Percentiles rank a stretch among this genome's conserved stretches.
Evolutionary conservation across 2,113 vertebrate species (phyloP).

Genomic region (Sphyrna mokarran): DNA sequence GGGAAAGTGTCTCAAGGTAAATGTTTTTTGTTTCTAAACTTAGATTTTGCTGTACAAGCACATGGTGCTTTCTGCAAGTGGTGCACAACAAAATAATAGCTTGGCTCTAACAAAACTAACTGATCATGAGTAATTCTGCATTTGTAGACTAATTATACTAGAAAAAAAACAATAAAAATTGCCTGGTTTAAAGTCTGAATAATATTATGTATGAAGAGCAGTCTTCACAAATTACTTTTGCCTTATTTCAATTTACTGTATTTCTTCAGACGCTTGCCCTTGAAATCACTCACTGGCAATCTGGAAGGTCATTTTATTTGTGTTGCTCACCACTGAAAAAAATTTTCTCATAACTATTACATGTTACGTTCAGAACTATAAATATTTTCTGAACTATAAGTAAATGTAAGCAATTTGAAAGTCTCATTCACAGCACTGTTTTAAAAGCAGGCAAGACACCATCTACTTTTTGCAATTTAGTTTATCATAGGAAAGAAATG

Average conservation of each 20-base stretch:
- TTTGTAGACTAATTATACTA: not conserved
- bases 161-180: not conserved
- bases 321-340: not conserved
- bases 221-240: not conserved
- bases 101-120: not conserved
- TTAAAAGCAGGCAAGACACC: not conserved
- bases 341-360: not conserved
- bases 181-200: not conserved
- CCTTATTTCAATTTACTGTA: not conserved
- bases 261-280: not conserved
- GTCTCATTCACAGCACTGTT: not conserved
- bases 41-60: not conserved
- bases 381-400: not conserved
- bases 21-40: not conserved
- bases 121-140: not conserved
- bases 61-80: not conserved
- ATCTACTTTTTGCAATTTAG: not conserved
- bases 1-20: not conserved
- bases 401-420: not conserved
- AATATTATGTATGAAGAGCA: not conserved
- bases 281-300: not conserved
- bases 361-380: not conserved
- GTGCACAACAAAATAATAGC: not conserved
- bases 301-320: not conserved
- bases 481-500: not conserved